A percentile compares a stretch with the other conserved stretches of the same genome.
Conservation (phyloP, 1,140 invertebrate species). For the Drosophila punjabiensis region DNA sequence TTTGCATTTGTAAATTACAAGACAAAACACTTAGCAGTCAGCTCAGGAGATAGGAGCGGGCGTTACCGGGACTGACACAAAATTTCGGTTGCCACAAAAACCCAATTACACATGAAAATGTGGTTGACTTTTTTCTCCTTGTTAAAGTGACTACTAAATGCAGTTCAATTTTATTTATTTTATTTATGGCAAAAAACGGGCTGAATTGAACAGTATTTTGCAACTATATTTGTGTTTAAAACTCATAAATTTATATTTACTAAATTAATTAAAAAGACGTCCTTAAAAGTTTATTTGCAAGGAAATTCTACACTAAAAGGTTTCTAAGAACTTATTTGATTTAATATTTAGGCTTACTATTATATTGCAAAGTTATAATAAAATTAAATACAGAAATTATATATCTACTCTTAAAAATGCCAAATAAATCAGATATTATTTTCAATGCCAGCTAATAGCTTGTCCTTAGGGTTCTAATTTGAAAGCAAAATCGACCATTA, state of each 20-base stretch:
- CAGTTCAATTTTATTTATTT: constrained; percentile 15
- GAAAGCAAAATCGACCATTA: constrained; percentile 49
- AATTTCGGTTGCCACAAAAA: constrained; percentile 26
- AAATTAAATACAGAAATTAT: constrained; percentile 10
- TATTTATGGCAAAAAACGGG: neutral
- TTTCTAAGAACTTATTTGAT: neutral
- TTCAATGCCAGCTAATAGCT: constrained; percentile 41
- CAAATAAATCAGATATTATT: constrained; percentile 44
- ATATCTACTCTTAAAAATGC: constrained; percentile 32
- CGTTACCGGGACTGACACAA: constrained; percentile 3
- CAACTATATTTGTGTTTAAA: neutral
- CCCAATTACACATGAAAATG: constrained; percentile 60
- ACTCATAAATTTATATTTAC: neutral
- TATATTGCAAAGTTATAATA: neutral
- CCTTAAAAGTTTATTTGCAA: too few relatives aligned
- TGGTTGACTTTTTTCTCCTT: constrained; percentile 32
- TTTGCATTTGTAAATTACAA: constrained; percentile 78
- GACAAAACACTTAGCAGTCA: constrained; percentile 78
- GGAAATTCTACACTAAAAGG: neutral
- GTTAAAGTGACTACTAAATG: constrained; percentile 21
- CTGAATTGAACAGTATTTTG: neutral
- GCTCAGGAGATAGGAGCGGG: constrained; percentile 31
- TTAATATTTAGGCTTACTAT: neutral
- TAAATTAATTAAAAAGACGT: neutral
- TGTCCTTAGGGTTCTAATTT: constrained; percentile 41